Percentiles rank a stretch among this genome's conserved stretches.
These are phyloP conservation scores for Haliclona indistincta DNA, from an alignment of 37 sponge, comb jelly and placozoan species.

Conservation along the genomic window DNA sequence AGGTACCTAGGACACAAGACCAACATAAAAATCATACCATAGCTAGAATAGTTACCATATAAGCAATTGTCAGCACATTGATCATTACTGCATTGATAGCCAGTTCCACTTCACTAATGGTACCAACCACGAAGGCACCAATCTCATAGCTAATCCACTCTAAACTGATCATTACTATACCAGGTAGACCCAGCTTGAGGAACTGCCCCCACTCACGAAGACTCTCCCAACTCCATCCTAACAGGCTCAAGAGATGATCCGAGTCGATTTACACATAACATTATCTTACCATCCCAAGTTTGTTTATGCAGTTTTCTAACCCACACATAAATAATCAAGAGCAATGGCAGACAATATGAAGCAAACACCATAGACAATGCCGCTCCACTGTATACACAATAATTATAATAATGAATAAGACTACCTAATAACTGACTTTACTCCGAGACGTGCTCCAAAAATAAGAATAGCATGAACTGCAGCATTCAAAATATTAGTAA, in stretches of 20 bases:
- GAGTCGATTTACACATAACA: too few relatives aligned
- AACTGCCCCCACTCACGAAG: conserved; percentile 36
- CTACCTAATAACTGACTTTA: conserved; percentile 34
- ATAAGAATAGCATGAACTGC: conserved; percentile 35
- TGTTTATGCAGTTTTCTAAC: conserved; percentile 35
- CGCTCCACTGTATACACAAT: conserved; percentile 32
- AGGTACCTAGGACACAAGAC: conserved; percentile 29
- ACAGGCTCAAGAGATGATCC: too few relatives aligned
- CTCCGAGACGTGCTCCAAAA: conserved; percentile 18
- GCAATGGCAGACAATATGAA: neutral
- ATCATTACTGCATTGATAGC: conserved; percentile 32
- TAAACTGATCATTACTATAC: conserved; percentile 11
- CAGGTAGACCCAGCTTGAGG: conserved; percentile 33
- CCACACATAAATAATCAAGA: conserved; percentile 32
- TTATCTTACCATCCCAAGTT: conserved; percentile 52
- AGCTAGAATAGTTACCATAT: conserved; percentile 38
- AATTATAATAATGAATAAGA: neutral
- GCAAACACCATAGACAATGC: too few relatives aligned
- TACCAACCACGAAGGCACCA: conserved; percentile 33
- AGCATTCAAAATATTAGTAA: conserved; percentile 20
- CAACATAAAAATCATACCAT: neutral
- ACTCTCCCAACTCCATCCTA: conserved; percentile 45
- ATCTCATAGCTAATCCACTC: conserved; percentile 49
- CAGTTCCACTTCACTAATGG: conserved; percentile 16
- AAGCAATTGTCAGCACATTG: conserved; percentile 17